These are phyloP conservation scores for Oophaga sylvatica DNA, from an alignment of 2,797 vertebrate genomes.

Conservation along the genomic window DNA sequence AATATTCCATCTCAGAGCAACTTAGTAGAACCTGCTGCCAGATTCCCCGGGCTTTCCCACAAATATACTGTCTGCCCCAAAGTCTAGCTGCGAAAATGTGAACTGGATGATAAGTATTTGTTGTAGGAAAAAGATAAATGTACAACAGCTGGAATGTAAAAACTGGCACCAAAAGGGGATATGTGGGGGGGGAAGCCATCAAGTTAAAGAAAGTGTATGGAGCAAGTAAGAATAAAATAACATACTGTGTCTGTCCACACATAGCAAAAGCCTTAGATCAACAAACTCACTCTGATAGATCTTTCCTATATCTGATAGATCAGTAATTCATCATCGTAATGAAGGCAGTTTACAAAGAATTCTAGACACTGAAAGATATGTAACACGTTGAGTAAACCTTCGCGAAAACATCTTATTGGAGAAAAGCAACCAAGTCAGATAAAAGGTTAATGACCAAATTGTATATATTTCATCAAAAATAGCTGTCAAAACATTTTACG, in stretches of 20 bases:
- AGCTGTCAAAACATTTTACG: constrained; percentile 59
- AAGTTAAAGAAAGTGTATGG: constrained; percentile 67
- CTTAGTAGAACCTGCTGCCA: constrained; percentile 53
- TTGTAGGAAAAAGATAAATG: constrained; percentile 69
- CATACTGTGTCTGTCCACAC: constrained; percentile 68
- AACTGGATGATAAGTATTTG: constrained; percentile 65
- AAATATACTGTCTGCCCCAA: constrained; percentile 65
- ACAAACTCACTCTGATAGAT: constrained; percentile 62
- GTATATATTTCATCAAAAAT: constrained; percentile 60
- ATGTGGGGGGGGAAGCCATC: constrained; percentile 68
- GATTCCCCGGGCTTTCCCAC: constrained; percentile 63
- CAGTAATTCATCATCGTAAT: constrained; percentile 67
- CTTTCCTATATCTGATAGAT: constrained; percentile 66
- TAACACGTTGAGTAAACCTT: constrained; percentile 65
- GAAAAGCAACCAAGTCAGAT: constrained; percentile 51
- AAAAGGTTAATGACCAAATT: constrained; percentile 61
- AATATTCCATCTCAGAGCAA: not conserved
- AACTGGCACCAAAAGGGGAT: constrained; percentile 70
- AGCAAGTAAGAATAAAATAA: constrained; percentile 71
- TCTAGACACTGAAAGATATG: constrained; percentile 66
- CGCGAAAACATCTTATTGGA: constrained; percentile 60
- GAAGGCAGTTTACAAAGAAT: constrained; percentile 66
- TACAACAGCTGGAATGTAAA: constrained; percentile 73
- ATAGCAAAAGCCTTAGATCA: constrained; percentile 51
- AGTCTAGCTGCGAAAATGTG: constrained; percentile 48